phyloP scores from a whole-genome alignment of 2,797 vertebrate species.

The Eospalax fontanierii region DNA sequence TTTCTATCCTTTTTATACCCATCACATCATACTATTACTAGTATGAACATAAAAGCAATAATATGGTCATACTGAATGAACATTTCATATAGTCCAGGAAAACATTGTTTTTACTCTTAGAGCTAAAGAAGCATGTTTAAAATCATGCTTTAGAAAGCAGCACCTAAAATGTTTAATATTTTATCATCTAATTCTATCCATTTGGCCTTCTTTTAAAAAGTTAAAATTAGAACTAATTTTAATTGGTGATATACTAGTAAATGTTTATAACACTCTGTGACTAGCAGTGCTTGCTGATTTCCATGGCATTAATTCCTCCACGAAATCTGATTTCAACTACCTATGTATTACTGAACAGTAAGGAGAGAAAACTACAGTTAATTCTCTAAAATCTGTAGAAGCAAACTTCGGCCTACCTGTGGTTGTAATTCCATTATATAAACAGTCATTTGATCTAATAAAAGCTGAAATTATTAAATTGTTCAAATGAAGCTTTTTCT shows the following conservation, averaged over 20 bases:
- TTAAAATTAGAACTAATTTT: slow-evolving; percentile 46
- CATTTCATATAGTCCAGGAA: neutral
- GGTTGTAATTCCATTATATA: slow-evolving; percentile 3
- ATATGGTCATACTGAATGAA: slow-evolving; percentile 19
- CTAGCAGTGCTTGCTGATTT: slow-evolving; percentile 23
- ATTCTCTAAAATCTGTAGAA: neutral
- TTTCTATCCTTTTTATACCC: neutral
- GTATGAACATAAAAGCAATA: neutral
- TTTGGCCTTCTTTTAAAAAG: slow-evolving; percentile 47
- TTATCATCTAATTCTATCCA: slow-evolving; percentile 1
- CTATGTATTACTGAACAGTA: neutral
- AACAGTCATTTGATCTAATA: neutral
- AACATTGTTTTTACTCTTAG: neutral
- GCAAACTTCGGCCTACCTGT: neutral
- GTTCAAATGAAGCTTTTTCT: neutral
- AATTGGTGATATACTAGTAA: neutral
- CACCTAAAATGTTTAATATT: slow-evolving; percentile 40
- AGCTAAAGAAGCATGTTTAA: neutral
- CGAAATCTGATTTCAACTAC: neutral
- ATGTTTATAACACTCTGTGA: slow-evolving; percentile 23
- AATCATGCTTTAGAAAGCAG: neutral
- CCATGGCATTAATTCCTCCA: neutral
- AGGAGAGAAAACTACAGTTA: neutral
- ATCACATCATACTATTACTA: neutral
- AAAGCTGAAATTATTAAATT: slow-evolving; percentile 38